phyloP scores from a whole-genome alignment of 2,888 invertebrate species.

The Actias luna region DNA sequence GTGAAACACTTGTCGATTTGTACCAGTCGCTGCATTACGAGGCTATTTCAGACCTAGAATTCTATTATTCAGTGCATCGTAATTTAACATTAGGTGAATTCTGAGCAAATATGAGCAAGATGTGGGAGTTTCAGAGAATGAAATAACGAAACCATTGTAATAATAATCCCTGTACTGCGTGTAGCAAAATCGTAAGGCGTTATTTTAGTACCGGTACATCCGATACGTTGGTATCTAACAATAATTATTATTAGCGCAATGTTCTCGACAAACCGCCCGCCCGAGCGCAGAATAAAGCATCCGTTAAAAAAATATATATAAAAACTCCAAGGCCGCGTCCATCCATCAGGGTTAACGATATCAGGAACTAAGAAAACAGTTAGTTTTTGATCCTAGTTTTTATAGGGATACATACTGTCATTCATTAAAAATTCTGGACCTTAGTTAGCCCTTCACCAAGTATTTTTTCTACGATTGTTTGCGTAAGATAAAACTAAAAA shows the following conservation, averaged over 20 bases:
- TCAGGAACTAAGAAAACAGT: background rate
- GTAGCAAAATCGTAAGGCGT: constrained; percentile 3
- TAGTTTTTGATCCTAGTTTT: background rate
- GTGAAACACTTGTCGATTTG: too few species aligned
- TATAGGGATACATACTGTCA: too few species aligned
- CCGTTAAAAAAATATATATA: constrained; percentile 28
- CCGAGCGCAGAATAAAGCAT: constrained; percentile 22
- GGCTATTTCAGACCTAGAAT: too few species aligned
- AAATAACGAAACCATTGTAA: background rate
- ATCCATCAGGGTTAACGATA: constrained; percentile 10
- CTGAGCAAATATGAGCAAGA: too few species aligned
- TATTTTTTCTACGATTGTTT: too few species aligned
- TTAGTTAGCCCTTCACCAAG: too few species aligned
- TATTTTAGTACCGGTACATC: constrained; percentile 8
- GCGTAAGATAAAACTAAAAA: too few species aligned
- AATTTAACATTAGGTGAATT: too few species aligned
- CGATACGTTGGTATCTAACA: constrained; percentile 9
- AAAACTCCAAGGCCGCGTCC: constrained; percentile 22
- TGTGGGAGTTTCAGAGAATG: background rate
- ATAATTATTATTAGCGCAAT: constrained; percentile 35
- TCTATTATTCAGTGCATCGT: too few species aligned
- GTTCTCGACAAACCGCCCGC: constrained; percentile 33
- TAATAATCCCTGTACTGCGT: background rate
- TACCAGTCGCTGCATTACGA: too few species aligned
- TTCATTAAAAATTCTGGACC: too few species aligned